Conservation (phyloP, 2,113 vertebrate genomes). For the Gobio gobio region DNA sequence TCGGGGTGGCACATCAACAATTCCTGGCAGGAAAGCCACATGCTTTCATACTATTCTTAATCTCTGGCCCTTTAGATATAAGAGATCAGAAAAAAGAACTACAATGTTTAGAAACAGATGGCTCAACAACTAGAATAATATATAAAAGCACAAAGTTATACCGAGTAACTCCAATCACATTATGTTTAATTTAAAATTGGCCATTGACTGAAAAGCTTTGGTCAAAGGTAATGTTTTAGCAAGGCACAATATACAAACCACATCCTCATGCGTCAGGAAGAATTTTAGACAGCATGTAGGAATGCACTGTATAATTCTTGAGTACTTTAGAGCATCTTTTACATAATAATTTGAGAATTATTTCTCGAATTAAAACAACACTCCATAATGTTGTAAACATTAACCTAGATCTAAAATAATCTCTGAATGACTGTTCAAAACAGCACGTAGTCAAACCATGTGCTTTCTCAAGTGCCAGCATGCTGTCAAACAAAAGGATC, state of each 20-base stretch:
- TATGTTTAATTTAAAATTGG: not conserved
- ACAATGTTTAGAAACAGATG: not conserved
- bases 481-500: constrained; percentile 39
- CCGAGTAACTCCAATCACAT: not conserved
- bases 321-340: not conserved
- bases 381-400: not conserved
- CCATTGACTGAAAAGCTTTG: not conserved
- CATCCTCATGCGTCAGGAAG: constrained; percentile 4
- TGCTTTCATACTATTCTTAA: constrained; percentile 52
- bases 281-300: not conserved
- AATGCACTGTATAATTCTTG: not conserved
- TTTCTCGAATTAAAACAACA: no score
- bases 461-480: constrained; percentile 25
- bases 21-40: constrained; percentile 65
- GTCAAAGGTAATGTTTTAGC: not conserved
- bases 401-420: not conserved
- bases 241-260: constrained; percentile 27
- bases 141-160: not conserved
- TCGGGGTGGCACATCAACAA: constrained; percentile 61
- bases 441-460: constrained; percentile 24
- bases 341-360: not conserved
- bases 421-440: constrained; percentile 6
- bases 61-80: not conserved
- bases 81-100: not conserved
- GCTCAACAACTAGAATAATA: not conserved